Base-by-base conservation (phyloP, 2,113 vertebrate species). In the Cyanoramphus novaezelandiae region DNA sequence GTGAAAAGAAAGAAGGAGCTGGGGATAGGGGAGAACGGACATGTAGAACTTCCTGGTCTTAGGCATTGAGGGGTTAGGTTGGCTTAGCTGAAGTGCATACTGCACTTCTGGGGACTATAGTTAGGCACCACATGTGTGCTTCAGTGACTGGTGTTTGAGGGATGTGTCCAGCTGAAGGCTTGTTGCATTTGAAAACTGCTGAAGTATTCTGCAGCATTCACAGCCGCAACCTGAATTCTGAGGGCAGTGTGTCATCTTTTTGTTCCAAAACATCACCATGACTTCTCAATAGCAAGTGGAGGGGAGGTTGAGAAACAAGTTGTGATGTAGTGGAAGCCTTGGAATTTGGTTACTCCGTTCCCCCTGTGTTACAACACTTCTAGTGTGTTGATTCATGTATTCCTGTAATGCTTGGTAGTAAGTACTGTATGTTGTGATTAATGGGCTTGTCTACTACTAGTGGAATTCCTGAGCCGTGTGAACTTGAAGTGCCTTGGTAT, bases 51-150 rank as follows among this genome's bases (percentile, higher is more conserved):
- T 28, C 18, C 37, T 0, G 0, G 17, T 60, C 4, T 23, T 65
- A 10, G 2, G 2, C 33, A 33, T 43, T 7, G 35, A 46, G 69
- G 21, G 25, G 41, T 33, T 31, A 20, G 8, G 41, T 71, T 41
- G 41, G 27, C 31, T 71, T 17, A 49, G 46, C 17, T 3, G 1
- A 21, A 67, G 50, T 1, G 18, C 29, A 0, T 3, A 7, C 21
- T 8, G 1, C 7, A 2, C 33, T 70, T 63, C 35, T 33, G 17
- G 28, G 55, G 21, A 2, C 55, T 77, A 0, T 31, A 17, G 9
- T 41, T 7, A 3, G 35, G 17, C 35, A 21, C 4, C 8, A 0
- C 8, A 4, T 25, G 35, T 47, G 29, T 15, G 14, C 55, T 64
- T 46, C 39, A 37, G 44, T 69, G 28, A 14, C 5, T 4, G 17